Evolutionary conservation across 2,888 invertebrate genomes (phyloP).

Genomic region (Yponomeuta plumbellus): DNA sequence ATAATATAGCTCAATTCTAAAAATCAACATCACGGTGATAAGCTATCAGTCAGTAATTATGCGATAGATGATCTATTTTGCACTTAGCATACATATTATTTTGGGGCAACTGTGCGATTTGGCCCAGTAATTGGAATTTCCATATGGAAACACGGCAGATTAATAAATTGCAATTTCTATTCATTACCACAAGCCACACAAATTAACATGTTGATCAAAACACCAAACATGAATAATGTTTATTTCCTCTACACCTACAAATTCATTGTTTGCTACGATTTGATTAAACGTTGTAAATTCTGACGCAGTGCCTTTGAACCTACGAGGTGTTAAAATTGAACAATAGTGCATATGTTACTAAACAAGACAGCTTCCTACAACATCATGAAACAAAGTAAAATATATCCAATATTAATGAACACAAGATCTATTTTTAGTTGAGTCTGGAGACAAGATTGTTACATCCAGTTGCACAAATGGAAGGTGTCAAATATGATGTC

Average conservation of each 20-base stretch:
- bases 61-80: no score
- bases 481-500: slow-evolving; percentile 13
- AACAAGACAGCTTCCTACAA: not conserved
- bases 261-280: slow-evolving; percentile 9
- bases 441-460: not conserved
- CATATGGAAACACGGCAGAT: not conserved
- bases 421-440: not conserved
- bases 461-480: slow-evolving; percentile 2
- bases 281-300: not conserved
- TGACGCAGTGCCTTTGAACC: not conserved
- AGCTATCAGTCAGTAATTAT: no score
- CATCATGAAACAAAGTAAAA: not conserved
- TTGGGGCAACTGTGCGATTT: no score
- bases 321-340: not conserved
- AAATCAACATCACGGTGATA: no score
- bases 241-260: slow-evolving; percentile 18
- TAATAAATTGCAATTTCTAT: not conserved
- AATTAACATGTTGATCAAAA: slow-evolving; percentile 2
- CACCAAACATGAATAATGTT: not conserved
- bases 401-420: not conserved
- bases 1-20: no score
- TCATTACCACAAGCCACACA: not conserved
- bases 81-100: no score
- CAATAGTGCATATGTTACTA: not conserved
- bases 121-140: not conserved